Base-by-base conservation (phyloP, 2,113 vertebrate genomes). In the Pterophyllum scalare region DNA sequence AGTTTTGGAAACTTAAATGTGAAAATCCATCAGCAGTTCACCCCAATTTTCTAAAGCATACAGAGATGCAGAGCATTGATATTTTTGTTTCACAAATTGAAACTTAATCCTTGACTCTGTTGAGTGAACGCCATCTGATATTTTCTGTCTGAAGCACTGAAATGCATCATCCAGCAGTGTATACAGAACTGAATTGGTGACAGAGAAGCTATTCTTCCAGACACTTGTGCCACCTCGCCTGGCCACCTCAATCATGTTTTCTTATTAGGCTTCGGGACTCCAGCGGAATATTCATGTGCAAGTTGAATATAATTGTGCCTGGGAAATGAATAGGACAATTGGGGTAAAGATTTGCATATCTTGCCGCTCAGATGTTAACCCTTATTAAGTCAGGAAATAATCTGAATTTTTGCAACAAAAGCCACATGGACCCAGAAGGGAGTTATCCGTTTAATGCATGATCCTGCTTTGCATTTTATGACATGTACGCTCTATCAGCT, bases 201-300 rank as follows among this genome's bases (percentile, higher is more conserved):
- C 75, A 84, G 78, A 80, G 60, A 64, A 79, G 74, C 75, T 54
- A 11, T 65, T 77, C 49, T 80, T 76, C 31, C 40, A 77, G 65
- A 84, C 60, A 70, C 59, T 79, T 46, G 11, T 61, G 46, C 62
- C 49, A 61, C 59, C 62, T 85, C 46, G 22, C 31, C 64, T n/a
- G 54, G 20, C 86, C 61, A 88, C 83, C 84, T 84, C 80, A 91
- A 88, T 90, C 83, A 83, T 87, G 65, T 84, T 91, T 82, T 89
- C 43, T 58, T 80, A 80, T 87, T 77, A 87, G 67, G 40, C 62
- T 81, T 83, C 1, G 7, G 35, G 38, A 89, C 75, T 61, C 65
- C 46, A 61, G 22, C 2, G 1, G 74, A 82, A 91, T 86, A 87
- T 80, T 86, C 77, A 89, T 80, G 79, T 81, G 31, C 75, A 80